These are phyloP conservation scores for Laupala kohalensis DNA, from an alignment of 1,140 invertebrate genomes.

Conservation along the genomic window DNA sequence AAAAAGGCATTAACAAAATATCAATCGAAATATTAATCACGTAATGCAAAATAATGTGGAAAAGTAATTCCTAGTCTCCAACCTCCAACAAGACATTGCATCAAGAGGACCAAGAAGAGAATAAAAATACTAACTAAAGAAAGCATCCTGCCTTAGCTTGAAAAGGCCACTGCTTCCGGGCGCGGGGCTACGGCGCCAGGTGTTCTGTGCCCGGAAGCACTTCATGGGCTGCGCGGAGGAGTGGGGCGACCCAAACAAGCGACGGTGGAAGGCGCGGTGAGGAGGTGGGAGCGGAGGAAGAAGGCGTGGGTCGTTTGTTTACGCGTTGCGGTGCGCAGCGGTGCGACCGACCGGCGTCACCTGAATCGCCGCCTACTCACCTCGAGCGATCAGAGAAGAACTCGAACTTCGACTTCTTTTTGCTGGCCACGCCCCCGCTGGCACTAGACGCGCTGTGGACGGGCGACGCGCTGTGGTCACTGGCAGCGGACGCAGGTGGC, in stretches of 20 bases:
- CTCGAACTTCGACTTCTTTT: conserved; percentile 64
- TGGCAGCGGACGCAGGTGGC: conserved; percentile 50
- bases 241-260: no score
- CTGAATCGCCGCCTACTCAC: conserved; percentile 33
- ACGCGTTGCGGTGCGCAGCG: not conserved
- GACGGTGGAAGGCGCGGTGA: no score
- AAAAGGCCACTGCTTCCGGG: not conserved
- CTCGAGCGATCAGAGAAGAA: conserved; percentile 64
- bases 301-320: not conserved
- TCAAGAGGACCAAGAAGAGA: no score
- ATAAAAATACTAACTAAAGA: no score
- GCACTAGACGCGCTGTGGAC: conserved; percentile 39
- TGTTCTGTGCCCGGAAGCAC: not conserved
- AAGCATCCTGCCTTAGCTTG: not conserved
- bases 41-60: no score
- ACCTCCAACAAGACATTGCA: no score
- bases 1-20: no score
- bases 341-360: no score
- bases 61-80: no score
- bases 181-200: no score
- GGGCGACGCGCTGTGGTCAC: conserved; percentile 55
- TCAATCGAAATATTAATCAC: no score
- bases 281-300: not conserved
- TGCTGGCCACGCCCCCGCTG: conserved; percentile 30
- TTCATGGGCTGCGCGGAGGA: not conserved